Evolutionary conservation across 1,140 invertebrate species (phyloP).

Genomic region (Saccostrea echinata): DNA sequence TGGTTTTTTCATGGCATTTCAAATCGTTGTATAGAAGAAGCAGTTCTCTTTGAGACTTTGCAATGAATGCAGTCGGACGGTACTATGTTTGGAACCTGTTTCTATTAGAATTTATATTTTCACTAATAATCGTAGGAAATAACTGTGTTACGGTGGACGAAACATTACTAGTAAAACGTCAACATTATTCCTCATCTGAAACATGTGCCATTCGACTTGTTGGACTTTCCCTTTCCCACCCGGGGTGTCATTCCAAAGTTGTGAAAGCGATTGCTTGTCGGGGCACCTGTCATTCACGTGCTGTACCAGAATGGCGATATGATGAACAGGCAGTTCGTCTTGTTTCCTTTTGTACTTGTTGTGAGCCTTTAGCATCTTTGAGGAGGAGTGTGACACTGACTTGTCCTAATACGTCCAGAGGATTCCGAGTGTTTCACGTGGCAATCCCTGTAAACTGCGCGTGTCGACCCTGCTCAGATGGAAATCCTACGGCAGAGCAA

Average conservation of each 20-base stretch:
- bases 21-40: neutral
- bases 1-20: neutral
- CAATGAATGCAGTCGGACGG: neutral
- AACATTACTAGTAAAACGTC: neutral
- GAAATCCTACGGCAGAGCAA: constrained; percentile 42
- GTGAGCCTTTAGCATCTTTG: constrained; percentile 46
- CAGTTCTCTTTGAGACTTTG: neutral
- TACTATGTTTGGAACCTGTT: neutral
- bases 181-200: constrained; percentile 17
- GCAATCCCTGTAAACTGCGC: constrained; percentile 46
- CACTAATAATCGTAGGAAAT: neutral
- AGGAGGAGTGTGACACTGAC: constrained; percentile 35
- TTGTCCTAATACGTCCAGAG: constrained; percentile 34
- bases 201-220: constrained; percentile 21
- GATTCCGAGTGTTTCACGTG: neutral
- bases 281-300: constrained; percentile 59
- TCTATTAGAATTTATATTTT: neutral
- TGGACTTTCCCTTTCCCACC: constrained; percentile 3
- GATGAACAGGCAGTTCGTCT: constrained; percentile 44
- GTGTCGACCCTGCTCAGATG: constrained; percentile 58
- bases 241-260: constrained; percentile 44
- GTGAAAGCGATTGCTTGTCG: constrained; percentile 45
- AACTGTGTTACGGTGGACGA: neutral
- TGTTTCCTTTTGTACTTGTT: constrained; percentile 58
- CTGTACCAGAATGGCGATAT: constrained; percentile 58